These are phyloP conservation scores for Abramis brama DNA, from an alignment of 2,113 vertebrate genomes.

Conservation along the genomic window DNA sequence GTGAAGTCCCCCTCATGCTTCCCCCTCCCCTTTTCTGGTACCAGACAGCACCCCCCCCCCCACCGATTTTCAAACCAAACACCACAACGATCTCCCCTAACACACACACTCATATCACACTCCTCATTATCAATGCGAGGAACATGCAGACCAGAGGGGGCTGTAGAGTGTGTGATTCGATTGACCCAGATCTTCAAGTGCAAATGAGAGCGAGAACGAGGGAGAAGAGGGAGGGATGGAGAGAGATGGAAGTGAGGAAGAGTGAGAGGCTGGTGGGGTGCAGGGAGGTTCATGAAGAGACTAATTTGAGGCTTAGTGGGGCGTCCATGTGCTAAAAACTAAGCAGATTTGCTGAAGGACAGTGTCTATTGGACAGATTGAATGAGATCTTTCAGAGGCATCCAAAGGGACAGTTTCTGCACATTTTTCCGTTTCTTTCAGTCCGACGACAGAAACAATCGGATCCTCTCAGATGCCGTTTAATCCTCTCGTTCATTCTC, in stretches of 20 bases:
- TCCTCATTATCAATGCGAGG: constrained; percentile 52
- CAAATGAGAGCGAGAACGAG: constrained; percentile 42
- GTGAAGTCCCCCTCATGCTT: constrained; percentile 25
- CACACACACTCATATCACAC: constrained; percentile 45
- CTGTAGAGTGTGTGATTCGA: constrained; percentile 66
- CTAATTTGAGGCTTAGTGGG: constrained; percentile 59
- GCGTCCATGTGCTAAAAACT: constrained; percentile 51
- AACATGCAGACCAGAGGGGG: constrained; percentile 42
- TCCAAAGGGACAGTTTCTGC: not conserved
- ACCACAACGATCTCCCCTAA: not conserved
- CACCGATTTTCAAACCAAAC: constrained; percentile 27
- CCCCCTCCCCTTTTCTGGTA: constrained; percentile 40
- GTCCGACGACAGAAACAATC: not conserved
- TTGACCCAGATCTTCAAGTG: constrained; percentile 76
- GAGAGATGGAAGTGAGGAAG: constrained; percentile 40
- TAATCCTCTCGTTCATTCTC: constrained; percentile 38
- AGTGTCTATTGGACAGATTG: constrained; percentile 33
- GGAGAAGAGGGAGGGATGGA: constrained; percentile 4
- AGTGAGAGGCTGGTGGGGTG: constrained; percentile 13
- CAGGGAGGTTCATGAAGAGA: constrained; percentile 50
- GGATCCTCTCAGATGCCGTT: constrained; percentile 11
- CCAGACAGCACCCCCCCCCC: constrained; percentile 29
- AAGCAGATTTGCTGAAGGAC: constrained; percentile 48
- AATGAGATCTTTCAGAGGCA: constrained; percentile 22
- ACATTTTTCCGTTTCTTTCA: constrained; percentile 6